Evolutionary conservation across 1,140 invertebrate species (phyloP), one percentile per base, ranked within the genome.

Genomic region (Micrasema minimum): DNA sequence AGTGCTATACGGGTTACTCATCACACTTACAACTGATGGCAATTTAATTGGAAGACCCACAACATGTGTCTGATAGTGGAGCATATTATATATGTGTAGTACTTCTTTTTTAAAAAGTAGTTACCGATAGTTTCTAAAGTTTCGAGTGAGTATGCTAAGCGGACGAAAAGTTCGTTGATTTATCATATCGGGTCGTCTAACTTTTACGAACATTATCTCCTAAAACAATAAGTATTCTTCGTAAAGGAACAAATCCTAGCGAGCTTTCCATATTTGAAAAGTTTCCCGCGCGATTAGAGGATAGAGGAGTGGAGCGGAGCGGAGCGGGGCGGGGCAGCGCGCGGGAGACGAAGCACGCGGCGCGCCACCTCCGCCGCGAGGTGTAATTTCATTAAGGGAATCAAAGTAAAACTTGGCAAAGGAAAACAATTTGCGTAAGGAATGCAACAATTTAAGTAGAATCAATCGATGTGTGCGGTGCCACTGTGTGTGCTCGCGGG

Each of bases 381-480:
- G 67, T 43, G 53, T 61, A 59, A 48, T 61, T 59, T 69, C 67
- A 61, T 69, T 61, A 69, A 59, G 26, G 41, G 55, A 72, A 72
- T 68, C 66, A 67, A 68, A 72, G 71, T 53, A 64, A 61, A 68
- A 62, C 37, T 62, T 35, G 66, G 65, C 68, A 51, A 68, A 64
- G 62, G 72, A 74, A 74, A 74, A 74, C 72, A 74, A 74, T 74
- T 68, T 68, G 61, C 64, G 41, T 67, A 55, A 74, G 72, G 72
- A 74, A 74, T 69, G 71, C 69, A 71, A 71, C 73, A 75, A 75
- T 72, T 75, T 61, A 46, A 72, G 73, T 64, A 75, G 77, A 75
- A 74, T 77, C 75, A 79, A 79, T 79, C 77, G 78, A 79, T 79
- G 68, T 71, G 73, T 67, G 78, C 46, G 66, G 70, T 64, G 68